phyloP scores from a whole-genome alignment of 2,797 vertebrate genomes.

The Pipistrellus pipistrellus region DNA sequence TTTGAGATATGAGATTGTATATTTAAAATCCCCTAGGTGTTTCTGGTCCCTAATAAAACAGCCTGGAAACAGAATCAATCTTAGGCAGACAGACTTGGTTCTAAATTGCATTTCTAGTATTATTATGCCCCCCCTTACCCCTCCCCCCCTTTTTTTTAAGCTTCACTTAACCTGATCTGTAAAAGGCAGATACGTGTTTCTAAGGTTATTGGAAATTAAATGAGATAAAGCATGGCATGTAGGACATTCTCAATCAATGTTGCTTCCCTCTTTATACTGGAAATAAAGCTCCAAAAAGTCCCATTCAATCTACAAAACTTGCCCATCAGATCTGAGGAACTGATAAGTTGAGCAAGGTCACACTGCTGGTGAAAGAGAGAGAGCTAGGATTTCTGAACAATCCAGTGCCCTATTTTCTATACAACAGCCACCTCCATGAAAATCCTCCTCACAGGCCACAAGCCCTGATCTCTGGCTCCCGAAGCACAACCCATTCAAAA shows the following conservation, averaged over 20 bases:
- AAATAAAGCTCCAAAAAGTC: background rate
- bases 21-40: background rate
- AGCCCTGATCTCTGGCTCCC: background rate
- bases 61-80: background rate
- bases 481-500: background rate
- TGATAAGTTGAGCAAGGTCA: background rate
- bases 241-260: background rate
- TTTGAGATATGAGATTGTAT: background rate
- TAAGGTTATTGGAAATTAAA: background rate
- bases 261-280: background rate
- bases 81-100: background rate
- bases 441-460: background rate
- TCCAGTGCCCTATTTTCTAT: background rate
- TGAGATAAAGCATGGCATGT: background rate
- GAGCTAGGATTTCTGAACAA: background rate
- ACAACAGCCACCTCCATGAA: background rate
- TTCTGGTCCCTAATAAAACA: background rate
- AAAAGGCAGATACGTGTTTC: background rate
- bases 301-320: background rate
- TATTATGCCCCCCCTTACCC: background rate
- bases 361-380: background rate
- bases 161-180: background rate
- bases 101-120: background rate
- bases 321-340: background rate
- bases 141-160: background rate